These are phyloP conservation scores for Mallotus villosus DNA, from an alignment of 2,797 vertebrate species.

Conservation along the genomic window DNA sequence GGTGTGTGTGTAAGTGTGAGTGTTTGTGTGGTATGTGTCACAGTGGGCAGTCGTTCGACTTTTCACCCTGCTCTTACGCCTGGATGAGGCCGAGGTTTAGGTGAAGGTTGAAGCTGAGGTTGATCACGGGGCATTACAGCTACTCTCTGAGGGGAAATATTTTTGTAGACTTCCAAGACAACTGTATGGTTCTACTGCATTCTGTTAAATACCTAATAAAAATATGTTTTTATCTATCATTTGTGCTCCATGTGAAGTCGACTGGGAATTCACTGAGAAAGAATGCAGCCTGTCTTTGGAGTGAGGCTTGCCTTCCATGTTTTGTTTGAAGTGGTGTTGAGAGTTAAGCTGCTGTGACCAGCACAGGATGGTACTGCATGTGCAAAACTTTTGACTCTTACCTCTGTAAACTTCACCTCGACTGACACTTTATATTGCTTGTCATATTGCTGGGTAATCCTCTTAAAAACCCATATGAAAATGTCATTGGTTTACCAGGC, in stretches of 20 bases:
- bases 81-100: not conserved
- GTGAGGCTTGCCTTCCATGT: not conserved
- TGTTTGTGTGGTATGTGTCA: not conserved
- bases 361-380: not conserved
- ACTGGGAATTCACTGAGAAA: not conserved
- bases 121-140: conserved; percentile 19
- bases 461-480: conserved; percentile 64
- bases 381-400: not conserved
- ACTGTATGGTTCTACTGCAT: not conserved
- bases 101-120: conserved; percentile 9
- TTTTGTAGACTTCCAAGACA: no score
- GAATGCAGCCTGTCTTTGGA: not conserved
- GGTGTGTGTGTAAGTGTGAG: no score
- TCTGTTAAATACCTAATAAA: not conserved
- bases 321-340: not conserved
- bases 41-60: conserved; percentile 39
- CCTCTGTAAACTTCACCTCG: conserved; percentile 33
- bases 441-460: conserved; percentile 62
- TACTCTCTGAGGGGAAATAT: conserved; percentile 8
- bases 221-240: not conserved
- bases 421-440: conserved; percentile 31
- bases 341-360: not conserved
- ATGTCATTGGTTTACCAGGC: conserved; percentile 64
- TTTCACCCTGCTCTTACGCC: conserved; percentile 29
- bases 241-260: not conserved